Base-by-base conservation (phyloP, 2,113 vertebrate species). In the Mesembrinibis cayennensis region DNA sequence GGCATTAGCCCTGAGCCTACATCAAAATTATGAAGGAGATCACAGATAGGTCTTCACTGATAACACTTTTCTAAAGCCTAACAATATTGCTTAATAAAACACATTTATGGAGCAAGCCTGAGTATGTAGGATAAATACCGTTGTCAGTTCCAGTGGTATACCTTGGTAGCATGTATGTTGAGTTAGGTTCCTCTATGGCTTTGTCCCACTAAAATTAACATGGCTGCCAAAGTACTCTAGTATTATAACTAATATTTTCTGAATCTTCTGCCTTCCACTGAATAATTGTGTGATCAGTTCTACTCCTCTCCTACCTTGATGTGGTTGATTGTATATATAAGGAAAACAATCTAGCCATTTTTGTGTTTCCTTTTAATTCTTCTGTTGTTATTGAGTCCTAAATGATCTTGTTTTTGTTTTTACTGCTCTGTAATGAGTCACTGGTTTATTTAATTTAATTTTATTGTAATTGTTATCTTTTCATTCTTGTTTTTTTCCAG, bases 381-480 rank as follows among this genome's bases (percentile, higher is more conserved):
- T 63, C 65, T 95, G 86, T 88, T 91, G 55, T 89, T 66, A 90
- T 74, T 95, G 76, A 89, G 93, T 19, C 70, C 86, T 87, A 93
- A 96, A 82, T 27, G 65, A 87, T 98, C 95, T 96, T 98, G 97
- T 92, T 98, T 98, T 97, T 98, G 97, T 98, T 98, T 98, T 98
- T 98, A 94, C 89, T 95, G 91, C 93, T 97, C 95, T 96, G 96
- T 98, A 98, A 96, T 98, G 98, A 98, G 96, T 98, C 98, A 98
- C 76, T 87, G 89, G 90, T 90, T 98, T 97, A 97, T 98, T 98
- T 97, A 98, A 98, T 97, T 98, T 97, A 97, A 97, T 98, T 98
- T 98, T 73, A 96, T 98, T 97, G 98, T 97, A 98, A 98, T 96
- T 98, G 98, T 98, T 98, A 98, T 98, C 98, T 97, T 97, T 97